A percentile compares a stretch with the other conserved stretches of the same genome.
Evolutionary conservation across 2,113 vertebrate species (phyloP).

Genomic region (Coturnix japonica): DNA sequence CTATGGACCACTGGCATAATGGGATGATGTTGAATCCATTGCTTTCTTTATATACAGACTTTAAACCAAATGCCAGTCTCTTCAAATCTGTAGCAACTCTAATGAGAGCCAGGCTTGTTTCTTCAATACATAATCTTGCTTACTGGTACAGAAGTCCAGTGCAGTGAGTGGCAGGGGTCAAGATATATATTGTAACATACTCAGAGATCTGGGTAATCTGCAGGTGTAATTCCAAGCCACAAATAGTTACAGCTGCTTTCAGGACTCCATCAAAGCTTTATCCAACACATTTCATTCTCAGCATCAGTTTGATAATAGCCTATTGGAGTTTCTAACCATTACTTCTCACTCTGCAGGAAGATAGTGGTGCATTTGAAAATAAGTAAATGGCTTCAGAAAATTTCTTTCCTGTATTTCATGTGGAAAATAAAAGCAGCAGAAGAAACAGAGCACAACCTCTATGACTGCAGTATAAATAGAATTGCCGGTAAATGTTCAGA

Average conservation of each 20-base stretch:
- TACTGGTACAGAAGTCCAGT: background rate
- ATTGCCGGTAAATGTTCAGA: background rate
- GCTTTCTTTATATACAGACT: background rate
- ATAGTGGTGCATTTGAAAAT: constrained; percentile 19
- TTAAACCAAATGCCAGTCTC: background rate
- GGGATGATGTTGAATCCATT: background rate
- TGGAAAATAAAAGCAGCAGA: constrained; percentile 31
- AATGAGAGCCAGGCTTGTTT: background rate
- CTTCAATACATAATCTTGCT: background rate
- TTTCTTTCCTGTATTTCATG: background rate
- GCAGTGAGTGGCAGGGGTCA: background rate
- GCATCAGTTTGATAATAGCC: background rate
- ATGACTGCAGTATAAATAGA: background rate
- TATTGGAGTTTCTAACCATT: constrained; percentile 15
- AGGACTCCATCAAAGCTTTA: constrained; percentile 34
- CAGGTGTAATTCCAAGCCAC: background rate
- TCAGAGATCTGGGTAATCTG: background rate
- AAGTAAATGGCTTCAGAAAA: constrained; percentile 25
- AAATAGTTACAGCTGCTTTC: constrained; percentile 16
- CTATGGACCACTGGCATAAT: background rate
- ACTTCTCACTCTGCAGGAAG: constrained; percentile 17
- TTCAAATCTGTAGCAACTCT: background rate
- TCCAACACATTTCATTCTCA: constrained; percentile 26
- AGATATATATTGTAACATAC: background rate
- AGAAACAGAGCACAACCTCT: background rate